phyloP scores from a whole-genome alignment of 2,888 invertebrate species.

The Lasius fuliginosus region DNA sequence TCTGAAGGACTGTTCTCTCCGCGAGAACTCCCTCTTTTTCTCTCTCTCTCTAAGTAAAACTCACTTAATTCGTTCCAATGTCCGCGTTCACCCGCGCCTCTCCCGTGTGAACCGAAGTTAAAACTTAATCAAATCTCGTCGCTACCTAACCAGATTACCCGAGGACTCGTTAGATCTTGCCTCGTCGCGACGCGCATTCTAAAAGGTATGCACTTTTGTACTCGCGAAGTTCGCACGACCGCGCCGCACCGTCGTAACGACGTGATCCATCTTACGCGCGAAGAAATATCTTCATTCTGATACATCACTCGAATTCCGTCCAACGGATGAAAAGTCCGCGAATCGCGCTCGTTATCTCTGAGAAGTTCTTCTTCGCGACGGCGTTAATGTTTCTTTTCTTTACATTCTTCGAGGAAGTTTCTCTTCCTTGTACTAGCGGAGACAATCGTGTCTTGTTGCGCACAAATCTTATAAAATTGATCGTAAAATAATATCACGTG shows the following conservation, averaged over 20 bases:
- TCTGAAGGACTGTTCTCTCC: constrained; percentile 65
- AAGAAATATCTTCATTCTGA: constrained; percentile 72
- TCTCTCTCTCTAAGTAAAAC: constrained; percentile 71
- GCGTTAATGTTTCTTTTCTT: constrained; percentile 58
- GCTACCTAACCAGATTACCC: constrained; percentile 63
- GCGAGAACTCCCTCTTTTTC: constrained; percentile 54
- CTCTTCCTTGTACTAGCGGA: not conserved
- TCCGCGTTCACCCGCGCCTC: constrained; percentile 64
- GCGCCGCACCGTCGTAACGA: constrained; percentile 67
- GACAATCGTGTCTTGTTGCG: not conserved
- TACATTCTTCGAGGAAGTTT: constrained; percentile 5
- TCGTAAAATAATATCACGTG: constrained; percentile 24
- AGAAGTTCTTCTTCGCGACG: constrained; percentile 60
- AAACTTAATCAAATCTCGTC: constrained; percentile 80
- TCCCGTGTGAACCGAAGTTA: constrained; percentile 69
- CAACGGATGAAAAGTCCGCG: constrained; percentile 68
- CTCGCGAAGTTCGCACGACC: constrained; percentile 55
- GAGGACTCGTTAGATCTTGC: constrained; percentile 61
- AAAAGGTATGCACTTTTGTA: constrained; percentile 57
- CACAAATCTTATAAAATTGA: not conserved
- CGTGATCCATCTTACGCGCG: constrained; percentile 73
- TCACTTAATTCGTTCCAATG: constrained; percentile 80
- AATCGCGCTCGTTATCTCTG: constrained; percentile 27
- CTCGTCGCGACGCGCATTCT: constrained; percentile 32
- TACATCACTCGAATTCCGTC: constrained; percentile 70